These are phyloP conservation scores for Planococcus citri DNA, from an alignment of 1,140 invertebrate species.

Conservation along the genomic window DNA sequence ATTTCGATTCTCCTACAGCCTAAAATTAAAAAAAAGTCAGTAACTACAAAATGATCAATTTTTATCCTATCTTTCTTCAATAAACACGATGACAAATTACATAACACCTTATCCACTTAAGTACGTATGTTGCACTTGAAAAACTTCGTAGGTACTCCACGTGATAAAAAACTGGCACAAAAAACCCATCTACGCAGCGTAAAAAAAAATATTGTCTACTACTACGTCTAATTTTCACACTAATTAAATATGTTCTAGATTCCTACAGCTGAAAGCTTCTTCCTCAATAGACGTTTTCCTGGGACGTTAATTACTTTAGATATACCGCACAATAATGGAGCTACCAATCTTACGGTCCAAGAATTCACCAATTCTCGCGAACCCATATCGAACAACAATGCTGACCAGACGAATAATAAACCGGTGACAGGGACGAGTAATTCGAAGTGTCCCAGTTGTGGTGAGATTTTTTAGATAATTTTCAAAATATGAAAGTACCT, in stretches of 20 bases:
- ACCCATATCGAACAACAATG: not conserved
- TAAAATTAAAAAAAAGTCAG: too few relatives aligned
- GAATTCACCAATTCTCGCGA: not conserved
- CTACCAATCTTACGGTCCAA: not conserved
- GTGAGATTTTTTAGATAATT: not conserved
- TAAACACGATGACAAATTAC: too few relatives aligned
- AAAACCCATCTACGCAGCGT: not conserved
- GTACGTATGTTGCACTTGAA: too few relatives aligned
- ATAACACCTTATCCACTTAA: too few relatives aligned
- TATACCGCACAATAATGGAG: not conserved
- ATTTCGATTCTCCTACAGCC: too few relatives aligned
- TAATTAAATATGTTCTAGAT: conserved; percentile 10
- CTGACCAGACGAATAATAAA: not conserved
- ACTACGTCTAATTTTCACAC: not conserved
- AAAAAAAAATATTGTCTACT: not conserved
- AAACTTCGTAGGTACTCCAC: too few relatives aligned
- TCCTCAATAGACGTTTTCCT: not conserved
- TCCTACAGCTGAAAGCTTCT: not conserved
- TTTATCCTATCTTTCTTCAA: too few relatives aligned
- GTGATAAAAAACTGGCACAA: too few relatives aligned
- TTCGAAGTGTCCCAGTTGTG: not conserved
- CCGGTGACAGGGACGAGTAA: not conserved
- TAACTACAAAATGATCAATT: too few relatives aligned
- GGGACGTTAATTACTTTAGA: not conserved
- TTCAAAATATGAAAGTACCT: too few relatives aligned